A percentile compares a stretch with the other conserved stretches of the same genome.
These are phyloP conservation scores for Euwallacea similis DNA, from an alignment of 1,140 invertebrate species.

Conservation along the genomic window DNA sequence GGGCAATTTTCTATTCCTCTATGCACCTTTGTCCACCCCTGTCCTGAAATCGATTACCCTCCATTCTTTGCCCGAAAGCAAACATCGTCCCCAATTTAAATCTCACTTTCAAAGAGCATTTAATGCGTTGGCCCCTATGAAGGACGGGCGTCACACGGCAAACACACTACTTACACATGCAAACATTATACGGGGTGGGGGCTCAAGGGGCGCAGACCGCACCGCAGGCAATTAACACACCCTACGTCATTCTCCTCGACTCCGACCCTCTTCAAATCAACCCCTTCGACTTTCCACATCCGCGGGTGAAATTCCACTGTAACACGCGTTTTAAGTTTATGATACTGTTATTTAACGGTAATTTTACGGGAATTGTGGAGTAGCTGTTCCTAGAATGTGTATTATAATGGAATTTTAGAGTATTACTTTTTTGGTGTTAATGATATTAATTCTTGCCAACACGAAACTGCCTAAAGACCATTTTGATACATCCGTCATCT, in stretches of 20 bases:
- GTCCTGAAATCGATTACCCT: neutral
- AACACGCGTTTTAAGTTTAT: no score
- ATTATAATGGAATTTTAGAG: no score
- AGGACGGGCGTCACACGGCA: slow-evolving; percentile 13
- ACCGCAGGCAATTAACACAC: slow-evolving; percentile 37
- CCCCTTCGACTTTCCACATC: slow-evolving; percentile 1
- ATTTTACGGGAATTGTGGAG: no score
- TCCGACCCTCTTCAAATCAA: slow-evolving; percentile 22
- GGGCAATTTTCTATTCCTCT: no score
- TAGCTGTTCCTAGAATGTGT: no score
- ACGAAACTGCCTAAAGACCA: no score
- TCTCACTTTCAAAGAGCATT: slow-evolving; percentile 18
- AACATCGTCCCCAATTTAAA: slow-evolving; percentile 24
- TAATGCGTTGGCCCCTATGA: slow-evolving; percentile 17
- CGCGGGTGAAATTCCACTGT: neutral
- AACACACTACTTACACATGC: slow-evolving; percentile 37
- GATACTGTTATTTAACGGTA: no score
- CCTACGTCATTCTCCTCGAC: slow-evolving; percentile 11
- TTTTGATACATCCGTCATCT: no score
- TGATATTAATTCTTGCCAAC: no score
- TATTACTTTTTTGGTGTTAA: no score
- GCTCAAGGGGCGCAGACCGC: slow-evolving; percentile 10
- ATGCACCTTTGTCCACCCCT: no score
- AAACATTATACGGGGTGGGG: slow-evolving; percentile 24
- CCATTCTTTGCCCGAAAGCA: neutral